phyloP scores from a whole-genome alignment of 64 coral and sea anemone genomes.

The Pachyseris speciosa region DNA sequence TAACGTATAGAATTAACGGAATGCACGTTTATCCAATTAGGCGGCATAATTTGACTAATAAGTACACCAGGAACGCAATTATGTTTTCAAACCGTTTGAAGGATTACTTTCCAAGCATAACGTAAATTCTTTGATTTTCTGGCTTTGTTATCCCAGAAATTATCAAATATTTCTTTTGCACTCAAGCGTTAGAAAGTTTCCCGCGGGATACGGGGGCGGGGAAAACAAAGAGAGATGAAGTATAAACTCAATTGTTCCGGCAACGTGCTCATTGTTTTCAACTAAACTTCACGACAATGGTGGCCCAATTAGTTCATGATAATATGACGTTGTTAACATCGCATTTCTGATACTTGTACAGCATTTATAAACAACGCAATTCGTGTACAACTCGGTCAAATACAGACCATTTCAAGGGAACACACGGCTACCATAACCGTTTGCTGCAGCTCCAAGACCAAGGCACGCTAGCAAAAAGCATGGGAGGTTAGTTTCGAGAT shows the following conservation, averaged over 20 bases:
- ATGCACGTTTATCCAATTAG: neutral
- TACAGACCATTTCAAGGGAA: neutral
- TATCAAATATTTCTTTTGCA: neutral
- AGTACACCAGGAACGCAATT: neutral
- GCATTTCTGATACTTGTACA: neutral
- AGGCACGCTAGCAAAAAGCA: neutral
- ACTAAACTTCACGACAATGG: neutral
- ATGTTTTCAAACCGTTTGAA: neutral
- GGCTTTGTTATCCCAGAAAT: neutral
- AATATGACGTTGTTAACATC: conserved; percentile 10
- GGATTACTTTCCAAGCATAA: neutral
- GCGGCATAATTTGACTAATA: neutral
- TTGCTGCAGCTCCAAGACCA: neutral
- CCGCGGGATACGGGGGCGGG: neutral
- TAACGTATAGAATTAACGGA: neutral
- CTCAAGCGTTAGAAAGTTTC: neutral
- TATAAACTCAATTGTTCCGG: neutral
- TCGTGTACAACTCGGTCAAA: neutral
- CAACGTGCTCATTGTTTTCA: neutral
- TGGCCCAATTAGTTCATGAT: conserved; percentile 1
- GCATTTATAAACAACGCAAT: neutral
- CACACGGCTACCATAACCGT: neutral
- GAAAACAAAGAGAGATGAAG: neutral
- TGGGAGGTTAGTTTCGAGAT: neutral
- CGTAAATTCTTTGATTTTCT: neutral